Evolutionary conservation across 2,797 vertebrate genomes (phyloP).

Genomic region (Prunella strophiata): DNA sequence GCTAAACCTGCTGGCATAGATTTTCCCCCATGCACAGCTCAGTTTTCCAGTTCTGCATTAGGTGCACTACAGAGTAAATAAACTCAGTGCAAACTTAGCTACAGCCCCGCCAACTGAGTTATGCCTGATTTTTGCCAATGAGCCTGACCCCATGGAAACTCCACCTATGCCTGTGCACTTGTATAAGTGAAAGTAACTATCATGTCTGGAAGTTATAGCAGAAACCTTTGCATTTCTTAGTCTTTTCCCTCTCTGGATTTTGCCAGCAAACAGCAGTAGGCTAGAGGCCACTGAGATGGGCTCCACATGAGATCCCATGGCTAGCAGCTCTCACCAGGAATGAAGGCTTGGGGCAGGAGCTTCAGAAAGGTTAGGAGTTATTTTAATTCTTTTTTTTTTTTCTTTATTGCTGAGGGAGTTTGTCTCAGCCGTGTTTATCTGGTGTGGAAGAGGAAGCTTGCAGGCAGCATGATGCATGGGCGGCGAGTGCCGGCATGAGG

Average conservation of each 20-base stretch:
- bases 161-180: accelerated
- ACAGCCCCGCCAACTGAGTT: accelerated
- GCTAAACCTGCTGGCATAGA: not conserved
- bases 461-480: conserved; percentile 71
- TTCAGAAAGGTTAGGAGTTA: not conserved
- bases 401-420: conserved; percentile 38
- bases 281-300: not conserved
- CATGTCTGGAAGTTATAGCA: not conserved
- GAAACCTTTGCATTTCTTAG: not conserved
- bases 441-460: conserved; percentile 71
- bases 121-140: not conserved
- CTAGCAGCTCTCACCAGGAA: not conserved
- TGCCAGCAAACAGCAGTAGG: not conserved
- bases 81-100: not conserved
- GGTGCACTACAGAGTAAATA: not conserved
- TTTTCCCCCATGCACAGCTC: not conserved
- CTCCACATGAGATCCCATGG: accelerated
- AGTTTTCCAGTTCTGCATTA: not conserved
- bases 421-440: conserved; percentile 69
- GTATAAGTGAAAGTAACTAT: not conserved
- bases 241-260: not conserved
- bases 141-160: not conserved
- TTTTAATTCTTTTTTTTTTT: not conserved
- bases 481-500: conserved; percentile 70
- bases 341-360: accelerated